Evolutionary conservation across 2,797 vertebrate species (phyloP).

Genomic region (Lates japonicus): DNA sequence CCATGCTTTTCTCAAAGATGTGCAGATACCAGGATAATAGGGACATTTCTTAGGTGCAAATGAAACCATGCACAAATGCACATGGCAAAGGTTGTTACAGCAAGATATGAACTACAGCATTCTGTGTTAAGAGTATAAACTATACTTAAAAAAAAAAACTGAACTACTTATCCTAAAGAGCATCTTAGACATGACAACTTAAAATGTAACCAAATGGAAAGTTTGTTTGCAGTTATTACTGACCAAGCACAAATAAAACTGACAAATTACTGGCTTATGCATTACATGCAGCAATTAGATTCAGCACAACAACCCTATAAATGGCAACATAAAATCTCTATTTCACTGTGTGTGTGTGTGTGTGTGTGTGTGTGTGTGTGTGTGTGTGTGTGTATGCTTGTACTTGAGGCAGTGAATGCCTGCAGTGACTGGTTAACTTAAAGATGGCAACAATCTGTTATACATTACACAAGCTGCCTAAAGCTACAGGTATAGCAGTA

Average conservation of each 20-base stretch:
- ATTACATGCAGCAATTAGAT: not conserved
- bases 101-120: not conserved
- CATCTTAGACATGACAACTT: not conserved
- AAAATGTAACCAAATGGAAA: not conserved
- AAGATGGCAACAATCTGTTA: slow-evolving; percentile 41
- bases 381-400: not conserved
- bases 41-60: not conserved
- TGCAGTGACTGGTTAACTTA: slow-evolving; percentile 9
- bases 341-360: slow-evolving; percentile 3
- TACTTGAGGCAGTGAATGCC: not conserved
- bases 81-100: not conserved
- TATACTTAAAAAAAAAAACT: not conserved
- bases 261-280: not conserved
- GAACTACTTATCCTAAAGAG: not conserved
- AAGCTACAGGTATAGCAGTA: slow-evolving; percentile 19
- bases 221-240: slow-evolving; percentile 6
- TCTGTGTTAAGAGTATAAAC: not conserved
- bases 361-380: not conserved
- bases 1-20: not conserved
- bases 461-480: slow-evolving; percentile 36
- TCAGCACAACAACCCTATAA: slow-evolving; percentile 4
- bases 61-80: not conserved
- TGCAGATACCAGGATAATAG: not conserved
- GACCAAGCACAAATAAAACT: not conserved
- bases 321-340: not conserved